phyloP scores from a whole-genome alignment of 2,113 vertebrate genomes.

The Pholis gunnellus region DNA sequence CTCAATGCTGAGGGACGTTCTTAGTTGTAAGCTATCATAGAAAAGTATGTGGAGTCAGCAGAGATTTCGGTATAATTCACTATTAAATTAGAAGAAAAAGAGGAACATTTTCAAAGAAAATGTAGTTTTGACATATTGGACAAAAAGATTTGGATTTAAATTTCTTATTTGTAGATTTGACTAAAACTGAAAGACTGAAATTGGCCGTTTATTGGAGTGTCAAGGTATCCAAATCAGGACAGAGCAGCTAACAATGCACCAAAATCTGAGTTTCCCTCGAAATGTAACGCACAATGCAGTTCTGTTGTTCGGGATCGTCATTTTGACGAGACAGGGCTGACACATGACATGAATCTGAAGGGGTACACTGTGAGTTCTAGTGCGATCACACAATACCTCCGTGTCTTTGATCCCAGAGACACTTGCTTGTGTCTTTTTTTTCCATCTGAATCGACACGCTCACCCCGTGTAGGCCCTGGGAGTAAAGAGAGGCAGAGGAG shows the following conservation, averaged over 20 bases:
- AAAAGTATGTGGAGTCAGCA: neutral
- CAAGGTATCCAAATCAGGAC: neutral
- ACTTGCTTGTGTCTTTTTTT: constrained; percentile 32
- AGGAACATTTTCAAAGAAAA: neutral
- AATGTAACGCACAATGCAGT: no score
- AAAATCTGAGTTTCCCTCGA: neutral
- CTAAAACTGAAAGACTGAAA: neutral
- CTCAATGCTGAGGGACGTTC: neutral
- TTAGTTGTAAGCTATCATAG: neutral
- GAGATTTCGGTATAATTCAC: neutral
- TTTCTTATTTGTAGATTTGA: constrained; percentile 7
- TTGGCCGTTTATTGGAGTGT: neutral
- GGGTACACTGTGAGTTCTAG: neutral
- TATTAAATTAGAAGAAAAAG: neutral
- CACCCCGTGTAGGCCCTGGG: constrained; percentile 4
- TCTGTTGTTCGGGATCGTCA: neutral
- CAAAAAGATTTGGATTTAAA: neutral
- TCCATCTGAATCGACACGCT: constrained; percentile 3
- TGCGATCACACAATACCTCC: neutral
- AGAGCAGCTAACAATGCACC: neutral
- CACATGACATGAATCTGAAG: neutral
- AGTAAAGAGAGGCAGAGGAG: constrained; percentile 41
- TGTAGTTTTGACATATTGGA: neutral
- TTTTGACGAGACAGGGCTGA: no score
- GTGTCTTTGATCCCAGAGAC: constrained; percentile 21